Base-by-base conservation (phyloP, 2,113 vertebrate genomes). In the Aphelocoma coerulescens region DNA sequence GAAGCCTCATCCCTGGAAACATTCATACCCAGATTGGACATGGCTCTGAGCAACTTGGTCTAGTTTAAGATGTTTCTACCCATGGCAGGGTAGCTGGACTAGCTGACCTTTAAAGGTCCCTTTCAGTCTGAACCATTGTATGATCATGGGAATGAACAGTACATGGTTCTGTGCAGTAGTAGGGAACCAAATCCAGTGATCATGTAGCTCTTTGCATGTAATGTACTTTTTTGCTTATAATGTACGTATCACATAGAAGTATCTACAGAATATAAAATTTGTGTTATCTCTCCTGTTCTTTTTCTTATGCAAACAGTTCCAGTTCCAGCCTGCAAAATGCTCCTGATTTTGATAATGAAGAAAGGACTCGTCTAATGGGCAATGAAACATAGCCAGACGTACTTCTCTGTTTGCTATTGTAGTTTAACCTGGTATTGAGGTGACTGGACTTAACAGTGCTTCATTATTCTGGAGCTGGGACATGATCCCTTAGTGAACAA, bases 361-460 rank as follows among this genome's bases (percentile, higher is more conserved):
- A 98, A 84, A 94, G 30, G 91, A 69, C 95, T 91, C 71, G 4
- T 58, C 97, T 98, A 41, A 62, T 98, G 62, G n/a, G 85, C 48
- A 74, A 81, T 85, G 96, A 96, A 88, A 92, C 54, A 3, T 97
- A 97, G 62, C 61, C 55, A 62, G 68, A 48, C 5, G 18, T 63
- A 32, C 44, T 62, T 85, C 83, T 89, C 35, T 58, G 10, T 71
- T 77, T 85, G 39, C 58, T 85, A 1, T 35, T 75, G 57, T 79
- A 28, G 48, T 88, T 85, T 87, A 92, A 82, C 78, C 44, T 59
- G 57, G 16, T 24, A 18, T 49, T 88, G 76, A 57, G 61, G 81
- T 81, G 44, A 81, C 61, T 75, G 93, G 48, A 58, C 41, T 88
- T 88, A 75, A 92, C 32, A 72, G 33, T 71, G n/a, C 62, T 89